Evolutionary conservation across 1,140 invertebrate species (phyloP), one percentile per base, ranked within the genome.

Genomic region (Calliopsis andreniformis): DNA sequence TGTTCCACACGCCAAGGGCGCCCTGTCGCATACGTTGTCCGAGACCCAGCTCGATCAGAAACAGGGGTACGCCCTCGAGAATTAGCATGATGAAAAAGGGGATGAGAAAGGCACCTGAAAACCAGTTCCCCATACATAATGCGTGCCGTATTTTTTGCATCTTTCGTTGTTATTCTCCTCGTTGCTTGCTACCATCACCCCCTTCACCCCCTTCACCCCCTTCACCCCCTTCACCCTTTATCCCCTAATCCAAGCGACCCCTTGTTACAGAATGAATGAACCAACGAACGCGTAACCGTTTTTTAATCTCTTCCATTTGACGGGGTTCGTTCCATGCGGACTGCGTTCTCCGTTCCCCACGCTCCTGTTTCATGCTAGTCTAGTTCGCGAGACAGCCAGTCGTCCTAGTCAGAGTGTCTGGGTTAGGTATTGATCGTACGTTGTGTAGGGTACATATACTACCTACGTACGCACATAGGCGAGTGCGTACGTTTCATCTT

Each of bases 61-160:
- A 98, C 53, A 99, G 93, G 1, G 98, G 98, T 42, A 98, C 95
- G 14, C 98, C 98, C 87, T 98, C 97, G 78, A 99, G 92, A 39
- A 98, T 92, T 86, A 99, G 92, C 98, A 99, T 99, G 45, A 98
- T 94, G 83, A 97, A 94, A 92, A 98, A 99, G n/a, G 98, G 98
- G 86, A 99, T 98, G 45, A 99, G 94, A 90, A 99, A 99, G 2
- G 98, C 98, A 87, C 98, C 98, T 99, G 93, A 72, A 82, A 82
- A 42, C 3, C 42, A n/a, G n/a, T 28, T 7, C 49, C 16, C 35
- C 35, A 10, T 35, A 14, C n/a, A 20, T 58, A 59, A 59, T 51
- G 16, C 43, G 10, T 12, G 10, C 55, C 25, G 7, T 49, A 14
- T 25, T 55, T 45, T 69, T 62, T 73, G 53, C 32, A 25, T 58